phyloP scores from a whole-genome alignment of 2,113 vertebrate species.

The Odocoileus virginianus region DNA sequence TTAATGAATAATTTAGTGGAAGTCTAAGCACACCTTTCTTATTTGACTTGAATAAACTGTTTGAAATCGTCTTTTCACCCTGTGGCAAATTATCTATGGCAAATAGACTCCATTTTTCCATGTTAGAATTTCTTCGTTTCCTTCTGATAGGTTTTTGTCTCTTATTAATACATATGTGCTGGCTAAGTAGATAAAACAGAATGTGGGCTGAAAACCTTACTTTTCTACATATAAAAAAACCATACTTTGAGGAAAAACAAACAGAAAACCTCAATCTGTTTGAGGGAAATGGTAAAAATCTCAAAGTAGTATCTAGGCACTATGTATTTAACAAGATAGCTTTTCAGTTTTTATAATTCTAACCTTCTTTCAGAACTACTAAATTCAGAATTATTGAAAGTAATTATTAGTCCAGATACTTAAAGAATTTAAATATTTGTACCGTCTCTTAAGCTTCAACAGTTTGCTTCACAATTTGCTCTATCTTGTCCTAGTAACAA shows the following conservation, averaged over 20 bases:
- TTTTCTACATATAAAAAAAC: neutral
- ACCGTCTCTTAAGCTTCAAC: neutral
- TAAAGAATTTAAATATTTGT: neutral
- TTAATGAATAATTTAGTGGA: neutral
- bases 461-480: neutral
- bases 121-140: constrained; percentile 6
- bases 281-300: neutral
- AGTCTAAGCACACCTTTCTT: neutral
- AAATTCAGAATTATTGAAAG: neutral
- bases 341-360: neutral
- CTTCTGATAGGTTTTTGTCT: neutral
- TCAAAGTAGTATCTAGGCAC: neutral
- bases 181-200: neutral
- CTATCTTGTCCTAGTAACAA: neutral
- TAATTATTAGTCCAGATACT: neutral
- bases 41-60: neutral
- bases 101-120: neutral
- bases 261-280: neutral
- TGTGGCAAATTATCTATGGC: neutral
- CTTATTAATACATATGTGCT: neutral
- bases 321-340: neutral
- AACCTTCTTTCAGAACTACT: neutral
- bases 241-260: neutral
- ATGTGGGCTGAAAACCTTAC: neutral
- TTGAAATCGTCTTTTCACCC: neutral